Base-by-base conservation (phyloP, 2,888 invertebrate species). In the Dimorphilus gyrociliatus region DNA sequence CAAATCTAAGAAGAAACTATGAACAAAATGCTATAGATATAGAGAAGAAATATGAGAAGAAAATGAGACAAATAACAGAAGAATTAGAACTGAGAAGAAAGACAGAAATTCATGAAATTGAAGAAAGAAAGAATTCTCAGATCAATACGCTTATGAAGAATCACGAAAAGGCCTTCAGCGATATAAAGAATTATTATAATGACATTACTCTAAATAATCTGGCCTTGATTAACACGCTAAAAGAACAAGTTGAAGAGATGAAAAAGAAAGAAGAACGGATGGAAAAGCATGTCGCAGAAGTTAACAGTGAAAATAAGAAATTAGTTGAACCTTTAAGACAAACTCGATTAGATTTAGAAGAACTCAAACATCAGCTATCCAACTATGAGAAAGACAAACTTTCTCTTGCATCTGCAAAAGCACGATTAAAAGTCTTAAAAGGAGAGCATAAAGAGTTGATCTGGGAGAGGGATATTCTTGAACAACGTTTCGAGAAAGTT, bases 151-250 rank as follows among this genome's bases (percentile, higher is more conserved):
- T 88, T 34, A 78, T 80, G 37, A 55, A 56, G 40, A 74, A 78
- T 47, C 85, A 90, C 51, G 81, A 82, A 37, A 72, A 72, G 44
- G 76, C 81, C 0, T 82, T 84, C 53, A 70, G 73, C 23, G 81
- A 86, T 56, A 75, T 88, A 64, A 86, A 85, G 56, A 80, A 78
- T 58, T 88, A 86, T 64, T 90, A 86, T 52, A 85, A 85, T 50
- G 84, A 86, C 47, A 85, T 90, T 27, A 84, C 84, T 0, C 66
- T 84, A 6, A 86, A 86, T 58, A 90, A 88, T 63, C 68, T 88
- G 41, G 80, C 82, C 0, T 65, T 88, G 2, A 86, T 88, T 34
- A 78, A 78, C 53, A 79, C 79, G 43, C 66, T 90, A 19, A 88
- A 86, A 66, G 55, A 53, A 40, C 53, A 59, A 53, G 55, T 56